Conservation (phyloP, 2,888 invertebrate genomes). For the Lomographa bimaculata region DNA sequence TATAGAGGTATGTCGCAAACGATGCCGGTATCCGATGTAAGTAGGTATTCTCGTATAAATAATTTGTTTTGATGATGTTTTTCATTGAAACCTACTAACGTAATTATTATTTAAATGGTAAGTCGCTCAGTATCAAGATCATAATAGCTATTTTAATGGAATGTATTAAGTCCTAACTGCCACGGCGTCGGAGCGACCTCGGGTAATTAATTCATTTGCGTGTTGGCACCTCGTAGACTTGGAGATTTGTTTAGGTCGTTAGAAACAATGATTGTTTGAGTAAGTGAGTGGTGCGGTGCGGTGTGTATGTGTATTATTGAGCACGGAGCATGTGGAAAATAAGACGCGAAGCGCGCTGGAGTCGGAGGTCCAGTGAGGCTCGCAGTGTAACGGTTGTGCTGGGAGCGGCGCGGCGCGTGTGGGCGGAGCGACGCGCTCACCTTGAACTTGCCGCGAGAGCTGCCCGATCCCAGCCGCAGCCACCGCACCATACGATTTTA, state of each 20-base stretch:
- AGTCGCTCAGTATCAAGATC: conserved; percentile 22
- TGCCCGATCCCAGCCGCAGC: conserved; percentile 41
- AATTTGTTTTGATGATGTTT: conserved; percentile 24
- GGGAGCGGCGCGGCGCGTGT: conserved; percentile 53
- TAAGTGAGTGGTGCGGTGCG: conserved; percentile 46
- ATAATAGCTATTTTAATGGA: conserved; percentile 29
- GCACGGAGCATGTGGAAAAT: conserved; percentile 40
- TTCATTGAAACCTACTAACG: conserved; percentile 20
- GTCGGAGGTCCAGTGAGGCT: conserved; percentile 62
- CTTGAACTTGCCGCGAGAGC: conserved; percentile 81
- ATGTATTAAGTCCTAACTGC: conserved; percentile 17
- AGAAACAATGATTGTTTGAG: conserved; percentile 54
- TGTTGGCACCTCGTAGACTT: conserved; percentile 43
- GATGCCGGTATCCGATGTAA: conserved; percentile 9
- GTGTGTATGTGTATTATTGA: conserved; percentile 15
- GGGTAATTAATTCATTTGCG: conserved; percentile 44
- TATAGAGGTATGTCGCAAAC: conserved; percentile 22
- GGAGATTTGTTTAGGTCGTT: conserved; percentile 42
- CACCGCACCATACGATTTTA: conserved; percentile 26
- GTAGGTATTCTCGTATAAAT: conserved; percentile 10
- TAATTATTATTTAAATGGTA: conserved; percentile 30
- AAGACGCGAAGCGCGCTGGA: conserved; percentile 49
- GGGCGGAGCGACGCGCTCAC: conserved; percentile 80
- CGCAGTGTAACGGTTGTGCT: conserved; percentile 72
- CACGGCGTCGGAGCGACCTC: conserved; percentile 21